phyloP scores from a whole-genome alignment of 2,797 vertebrate species.

The Peromyscus aztecus region DNA sequence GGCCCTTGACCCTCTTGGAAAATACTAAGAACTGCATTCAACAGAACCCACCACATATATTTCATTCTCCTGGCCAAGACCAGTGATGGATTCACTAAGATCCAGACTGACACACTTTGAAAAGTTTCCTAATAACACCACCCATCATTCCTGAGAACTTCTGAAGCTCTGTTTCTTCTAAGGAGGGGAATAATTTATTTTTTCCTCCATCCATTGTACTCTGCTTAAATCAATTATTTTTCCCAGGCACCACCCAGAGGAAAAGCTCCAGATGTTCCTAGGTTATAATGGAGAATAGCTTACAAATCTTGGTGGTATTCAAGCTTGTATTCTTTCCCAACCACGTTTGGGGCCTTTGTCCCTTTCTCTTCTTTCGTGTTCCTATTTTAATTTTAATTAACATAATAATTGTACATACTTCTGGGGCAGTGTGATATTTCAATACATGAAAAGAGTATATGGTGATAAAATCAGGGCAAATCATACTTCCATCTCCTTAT shows the following conservation, averaged over 20 bases:
- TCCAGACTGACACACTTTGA: conserved; percentile 49
- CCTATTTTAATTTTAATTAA: neutral
- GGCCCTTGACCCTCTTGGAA: conserved; percentile 68
- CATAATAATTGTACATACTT: neutral
- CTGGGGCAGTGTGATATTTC: neutral
- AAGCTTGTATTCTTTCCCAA: conserved; percentile 33
- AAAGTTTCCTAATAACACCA: conserved; percentile 65
- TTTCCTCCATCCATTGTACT: conserved; percentile 66
- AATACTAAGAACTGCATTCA: conserved; percentile 67
- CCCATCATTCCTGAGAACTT: conserved; percentile 58
- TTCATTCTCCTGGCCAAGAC: conserved; percentile 60
- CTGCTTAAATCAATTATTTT: conserved; percentile 68
- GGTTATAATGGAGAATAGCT: conserved; percentile 59
- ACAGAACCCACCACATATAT: conserved; percentile 63
- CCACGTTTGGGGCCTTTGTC: neutral
- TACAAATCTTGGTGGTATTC: conserved; percentile 38
- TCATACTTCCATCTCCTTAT: neutral
- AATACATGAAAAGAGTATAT: neutral
- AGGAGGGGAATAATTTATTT: conserved; percentile 64
- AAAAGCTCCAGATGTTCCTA: conserved; percentile 74
- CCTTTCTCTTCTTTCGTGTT: neutral
- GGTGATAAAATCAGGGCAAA: neutral
- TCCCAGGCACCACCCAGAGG: conserved; percentile 68
- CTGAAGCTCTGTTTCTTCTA: conserved; percentile 36
- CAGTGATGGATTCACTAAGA: conserved; percentile 13